These are phyloP conservation scores for Chaenodraco wilsoni DNA, from an alignment of 2,797 vertebrate species.

Conservation along the genomic window DNA sequence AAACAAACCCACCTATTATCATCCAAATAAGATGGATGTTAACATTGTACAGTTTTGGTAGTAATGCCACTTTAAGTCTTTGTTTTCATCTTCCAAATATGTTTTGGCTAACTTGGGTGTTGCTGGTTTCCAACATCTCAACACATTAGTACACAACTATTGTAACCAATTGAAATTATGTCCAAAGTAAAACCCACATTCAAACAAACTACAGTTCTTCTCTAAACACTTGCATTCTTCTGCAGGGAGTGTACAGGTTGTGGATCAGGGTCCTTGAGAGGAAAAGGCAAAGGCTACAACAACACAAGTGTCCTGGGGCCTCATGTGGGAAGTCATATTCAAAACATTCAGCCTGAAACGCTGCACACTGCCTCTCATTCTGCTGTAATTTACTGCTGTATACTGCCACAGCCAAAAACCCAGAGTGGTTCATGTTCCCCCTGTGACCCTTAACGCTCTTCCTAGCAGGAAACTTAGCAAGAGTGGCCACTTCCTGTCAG, in stretches of 20 bases:
- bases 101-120: background rate
- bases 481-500: slow-evolving; percentile 66
- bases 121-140: background rate
- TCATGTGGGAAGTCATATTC: slow-evolving; percentile 30
- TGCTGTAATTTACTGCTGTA: slow-evolving; percentile 34
- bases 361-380: slow-evolving; percentile 16
- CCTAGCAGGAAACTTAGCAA: slow-evolving; percentile 67
- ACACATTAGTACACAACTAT: background rate
- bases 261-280: background rate
- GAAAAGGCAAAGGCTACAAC: slow-evolving; percentile 30
- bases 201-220: background rate
- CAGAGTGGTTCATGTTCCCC: slow-evolving; percentile 45
- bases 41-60: background rate
- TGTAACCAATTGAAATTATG: slow-evolving; percentile 1
- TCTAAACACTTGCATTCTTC: slow-evolving; percentile 40
- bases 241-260: background rate
- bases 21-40: background rate
- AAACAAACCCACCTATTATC: background rate
- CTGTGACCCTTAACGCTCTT: slow-evolving; percentile 49
- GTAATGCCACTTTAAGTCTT: background rate
- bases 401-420: slow-evolving; percentile 32
- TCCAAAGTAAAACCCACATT: background rate
- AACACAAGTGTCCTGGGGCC: slow-evolving; percentile 20
- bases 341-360: slow-evolving; percentile 35
- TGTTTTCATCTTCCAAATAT: background rate